Evolutionary conservation across 2,113 vertebrate genomes (phyloP).

Genomic region (Silurus glanis): DNA sequence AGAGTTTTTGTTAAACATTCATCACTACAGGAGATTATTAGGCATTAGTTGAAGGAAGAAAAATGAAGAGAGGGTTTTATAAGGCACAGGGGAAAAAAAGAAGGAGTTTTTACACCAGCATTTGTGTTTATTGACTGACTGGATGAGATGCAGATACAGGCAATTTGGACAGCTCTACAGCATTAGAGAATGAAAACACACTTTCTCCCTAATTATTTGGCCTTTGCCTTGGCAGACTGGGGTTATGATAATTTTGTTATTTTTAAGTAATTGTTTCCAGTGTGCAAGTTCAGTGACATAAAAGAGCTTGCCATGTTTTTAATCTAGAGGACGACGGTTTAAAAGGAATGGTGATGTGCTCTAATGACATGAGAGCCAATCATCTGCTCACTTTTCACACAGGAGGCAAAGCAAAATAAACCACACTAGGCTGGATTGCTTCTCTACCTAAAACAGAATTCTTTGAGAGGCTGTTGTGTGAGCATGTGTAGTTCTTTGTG

Average conservation of each 20-base stretch:
- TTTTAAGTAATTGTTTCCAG: constrained; percentile 66
- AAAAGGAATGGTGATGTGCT: constrained; percentile 53
- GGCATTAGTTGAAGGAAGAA: constrained; percentile 35
- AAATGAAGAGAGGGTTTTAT: constrained; percentile 5
- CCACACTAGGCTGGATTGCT: constrained; percentile 32
- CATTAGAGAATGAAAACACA: constrained; percentile 63
- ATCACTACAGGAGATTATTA: constrained; percentile 43
- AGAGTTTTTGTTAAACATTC: constrained; percentile 52
- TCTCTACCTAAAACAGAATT: constrained; percentile 25
- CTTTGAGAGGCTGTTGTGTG: constrained; percentile 36
- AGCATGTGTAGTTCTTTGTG: constrained; percentile 8
- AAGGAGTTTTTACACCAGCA: constrained; percentile 38
- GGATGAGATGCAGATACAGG: constrained; percentile 53
- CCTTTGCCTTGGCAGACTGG: constrained; percentile 60
- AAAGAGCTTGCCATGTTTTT: constrained; percentile 58
- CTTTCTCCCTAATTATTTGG: constrained; percentile 64
- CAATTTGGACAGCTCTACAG: constrained; percentile 57
- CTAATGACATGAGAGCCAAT: constrained; percentile 51
- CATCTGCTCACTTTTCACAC: constrained; percentile 41
- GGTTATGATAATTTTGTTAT: constrained; percentile 65
- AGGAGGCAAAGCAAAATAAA: constrained; percentile 48
- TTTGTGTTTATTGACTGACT: constrained; percentile 53
- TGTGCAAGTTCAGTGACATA: constrained; percentile 60
- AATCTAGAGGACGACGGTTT: constrained; percentile 59
- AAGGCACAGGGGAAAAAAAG: constrained; percentile 38